Conservation (phyloP, 2,113 vertebrate genomes). For the Excalfactoria chinensis region DNA sequence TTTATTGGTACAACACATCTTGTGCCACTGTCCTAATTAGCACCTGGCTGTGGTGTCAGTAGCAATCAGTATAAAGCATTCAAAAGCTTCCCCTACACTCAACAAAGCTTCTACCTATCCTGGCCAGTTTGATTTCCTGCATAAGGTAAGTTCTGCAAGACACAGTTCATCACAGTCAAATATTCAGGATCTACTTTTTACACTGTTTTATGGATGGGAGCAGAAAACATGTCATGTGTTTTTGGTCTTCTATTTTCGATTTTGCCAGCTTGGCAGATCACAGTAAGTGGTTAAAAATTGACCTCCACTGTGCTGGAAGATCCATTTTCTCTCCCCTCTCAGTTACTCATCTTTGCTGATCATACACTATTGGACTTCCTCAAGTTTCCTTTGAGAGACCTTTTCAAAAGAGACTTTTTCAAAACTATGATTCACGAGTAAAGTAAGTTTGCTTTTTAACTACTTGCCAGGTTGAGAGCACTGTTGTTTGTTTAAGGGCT, state of each 20-base stretch:
- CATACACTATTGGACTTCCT: background rate
- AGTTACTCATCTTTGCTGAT: background rate
- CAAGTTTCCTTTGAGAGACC: conserved; percentile 4
- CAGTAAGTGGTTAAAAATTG: background rate
- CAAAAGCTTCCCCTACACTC: background rate
- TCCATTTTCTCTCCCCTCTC: background rate
- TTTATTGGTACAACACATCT: background rate
- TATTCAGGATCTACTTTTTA: background rate
- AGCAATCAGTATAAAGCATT: background rate
- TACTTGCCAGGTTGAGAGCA: background rate
- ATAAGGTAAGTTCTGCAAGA: background rate
- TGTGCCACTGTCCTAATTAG: background rate
- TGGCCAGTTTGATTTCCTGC: background rate
- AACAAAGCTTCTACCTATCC: background rate
- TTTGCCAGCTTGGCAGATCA: background rate
- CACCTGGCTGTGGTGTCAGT: background rate
- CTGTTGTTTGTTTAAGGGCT: background rate
- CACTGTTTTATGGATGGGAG: background rate
- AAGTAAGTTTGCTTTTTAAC: background rate
- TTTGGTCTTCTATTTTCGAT: background rate
- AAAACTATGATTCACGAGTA: background rate
- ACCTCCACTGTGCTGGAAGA: background rate
- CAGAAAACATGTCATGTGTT: background rate
- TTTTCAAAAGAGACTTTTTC: background rate
- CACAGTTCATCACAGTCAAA: background rate